Percentiles rank a stretch among this genome's conserved stretches.
phyloP scores from a whole-genome alignment of 2,888 invertebrate species.

The Rhagophthalmus giganteus region DNA sequence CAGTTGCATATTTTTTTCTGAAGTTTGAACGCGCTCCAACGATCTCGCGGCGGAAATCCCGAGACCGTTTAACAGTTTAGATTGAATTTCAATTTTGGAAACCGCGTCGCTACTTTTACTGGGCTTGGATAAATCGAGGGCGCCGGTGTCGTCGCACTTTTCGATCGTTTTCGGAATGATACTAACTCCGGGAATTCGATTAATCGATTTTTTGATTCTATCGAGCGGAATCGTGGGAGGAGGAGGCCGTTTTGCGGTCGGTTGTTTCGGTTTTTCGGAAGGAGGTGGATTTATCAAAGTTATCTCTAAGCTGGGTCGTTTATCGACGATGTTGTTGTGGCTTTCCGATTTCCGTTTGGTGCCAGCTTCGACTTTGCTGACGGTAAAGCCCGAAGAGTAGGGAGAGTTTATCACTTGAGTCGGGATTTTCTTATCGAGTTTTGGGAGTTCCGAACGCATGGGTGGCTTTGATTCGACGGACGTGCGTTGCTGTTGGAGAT shows the following conservation, averaged over 20 bases:
- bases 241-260: slow-evolving; percentile 54
- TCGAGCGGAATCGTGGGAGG: slow-evolving; percentile 61
- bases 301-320: slow-evolving; percentile 52
- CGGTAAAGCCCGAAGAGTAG: slow-evolving; percentile 49
- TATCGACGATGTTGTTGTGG: slow-evolving; percentile 40
- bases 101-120: slow-evolving; percentile 47
- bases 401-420: slow-evolving; percentile 28
- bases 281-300: slow-evolving; percentile 48
- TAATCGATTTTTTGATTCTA: slow-evolving; percentile 55
- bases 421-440: slow-evolving; percentile 28
- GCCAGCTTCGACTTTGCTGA: slow-evolving; percentile 53
- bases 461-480: slow-evolving; percentile 45
- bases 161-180: slow-evolving; percentile 49
- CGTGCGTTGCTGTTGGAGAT: slow-evolving; percentile 45
- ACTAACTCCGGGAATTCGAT: slow-evolving; percentile 45
- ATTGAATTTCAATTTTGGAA: slow-evolving; percentile 34
- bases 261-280: slow-evolving; percentile 26
- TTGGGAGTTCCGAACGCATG: slow-evolving; percentile 15
- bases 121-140: slow-evolving; percentile 59
- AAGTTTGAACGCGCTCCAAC: slow-evolving; percentile 12
- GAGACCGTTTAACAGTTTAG: slow-evolving; percentile 30
- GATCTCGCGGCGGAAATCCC: slow-evolving; percentile 27
- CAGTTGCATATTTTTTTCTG: slow-evolving; percentile 42
- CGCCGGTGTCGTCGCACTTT: slow-evolving; percentile 57
- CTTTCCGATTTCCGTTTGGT: slow-evolving; percentile 48